Evolutionary conservation across 1,140 invertebrate species (phyloP).

Genomic region (Cecropterus lyciades): DNA sequence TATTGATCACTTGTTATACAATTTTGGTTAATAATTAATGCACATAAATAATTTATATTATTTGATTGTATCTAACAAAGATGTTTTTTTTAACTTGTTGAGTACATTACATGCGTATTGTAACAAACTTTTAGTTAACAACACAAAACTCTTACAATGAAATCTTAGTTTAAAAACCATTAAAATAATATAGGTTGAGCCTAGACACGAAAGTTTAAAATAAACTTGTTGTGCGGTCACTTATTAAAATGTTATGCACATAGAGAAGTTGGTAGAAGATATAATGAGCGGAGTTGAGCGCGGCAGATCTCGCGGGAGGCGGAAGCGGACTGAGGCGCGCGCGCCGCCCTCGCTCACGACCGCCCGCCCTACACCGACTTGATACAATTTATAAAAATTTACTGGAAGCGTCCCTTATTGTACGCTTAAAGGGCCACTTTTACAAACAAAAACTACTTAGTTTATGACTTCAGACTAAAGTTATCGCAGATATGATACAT

Average conservation of each 20-base stretch:
- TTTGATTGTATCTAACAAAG: too few species aligned
- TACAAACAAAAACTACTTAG: too few species aligned
- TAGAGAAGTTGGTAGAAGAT: conserved; percentile 30
- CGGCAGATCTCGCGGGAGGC: conserved; percentile 46
- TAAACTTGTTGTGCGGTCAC: background rate
- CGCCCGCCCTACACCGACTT: conserved; percentile 58
- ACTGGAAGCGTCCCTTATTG: conserved; percentile 47
- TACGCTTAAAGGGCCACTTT: too few species aligned
- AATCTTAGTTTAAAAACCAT: background rate
- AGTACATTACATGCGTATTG: too few species aligned
- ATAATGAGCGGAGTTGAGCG: conserved; percentile 46
- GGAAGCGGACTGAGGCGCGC: conserved; percentile 67
- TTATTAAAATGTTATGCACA: conserved; percentile 12
- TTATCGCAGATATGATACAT: too few species aligned
- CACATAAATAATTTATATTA: too few species aligned
- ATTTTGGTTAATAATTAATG: too few species aligned
- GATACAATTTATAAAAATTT: conserved; percentile 38
- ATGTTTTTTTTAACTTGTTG: too few species aligned
- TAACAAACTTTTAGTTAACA: background rate
- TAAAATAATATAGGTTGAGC: too few species aligned
- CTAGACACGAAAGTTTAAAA: background rate
- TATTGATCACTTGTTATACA: too few species aligned
- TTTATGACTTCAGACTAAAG: too few species aligned
- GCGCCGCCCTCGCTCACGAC: conserved; percentile 60
- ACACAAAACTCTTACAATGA: background rate